Percentiles rank a stretch among this genome's conserved stretches.
Conservation (phyloP, 2,797 vertebrate species). For the Pipistrellus pygmaeus region DNA sequence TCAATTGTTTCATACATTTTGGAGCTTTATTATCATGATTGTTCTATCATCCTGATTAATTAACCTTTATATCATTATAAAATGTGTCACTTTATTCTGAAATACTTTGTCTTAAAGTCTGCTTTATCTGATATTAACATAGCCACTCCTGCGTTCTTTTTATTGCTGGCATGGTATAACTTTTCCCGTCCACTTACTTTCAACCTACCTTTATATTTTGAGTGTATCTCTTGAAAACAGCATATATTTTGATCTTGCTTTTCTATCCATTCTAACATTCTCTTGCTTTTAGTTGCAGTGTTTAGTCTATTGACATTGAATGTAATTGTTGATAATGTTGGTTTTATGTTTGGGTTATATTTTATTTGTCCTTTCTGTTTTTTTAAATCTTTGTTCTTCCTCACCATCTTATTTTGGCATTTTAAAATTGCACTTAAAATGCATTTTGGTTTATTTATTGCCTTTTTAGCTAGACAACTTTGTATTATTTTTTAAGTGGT, state of each 20-base stretch:
- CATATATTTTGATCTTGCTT: background rate
- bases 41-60: background rate
- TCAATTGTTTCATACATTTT: background rate
- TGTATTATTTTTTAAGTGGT: background rate
- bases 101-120: background rate
- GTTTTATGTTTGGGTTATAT: background rate
- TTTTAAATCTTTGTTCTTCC: background rate
- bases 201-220: background rate
- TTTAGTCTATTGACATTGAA: constrained; percentile 57
- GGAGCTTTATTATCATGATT: background rate
- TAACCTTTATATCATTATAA: background rate
- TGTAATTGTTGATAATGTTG: background rate
- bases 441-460: background rate
- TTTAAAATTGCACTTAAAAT: background rate
- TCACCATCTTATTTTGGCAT: background rate
- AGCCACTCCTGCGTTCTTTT: background rate
- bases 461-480: background rate
- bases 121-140: background rate
- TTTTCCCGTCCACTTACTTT: constrained; percentile 31
- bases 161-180: background rate
- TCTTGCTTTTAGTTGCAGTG: background rate
- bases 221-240: background rate
- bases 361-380: background rate
- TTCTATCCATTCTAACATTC: background rate
- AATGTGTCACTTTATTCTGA: constrained; percentile 17